phyloP scores from a whole-genome alignment of 92 coral and sea anemone genomes.

The Siderastrea radians region DNA sequence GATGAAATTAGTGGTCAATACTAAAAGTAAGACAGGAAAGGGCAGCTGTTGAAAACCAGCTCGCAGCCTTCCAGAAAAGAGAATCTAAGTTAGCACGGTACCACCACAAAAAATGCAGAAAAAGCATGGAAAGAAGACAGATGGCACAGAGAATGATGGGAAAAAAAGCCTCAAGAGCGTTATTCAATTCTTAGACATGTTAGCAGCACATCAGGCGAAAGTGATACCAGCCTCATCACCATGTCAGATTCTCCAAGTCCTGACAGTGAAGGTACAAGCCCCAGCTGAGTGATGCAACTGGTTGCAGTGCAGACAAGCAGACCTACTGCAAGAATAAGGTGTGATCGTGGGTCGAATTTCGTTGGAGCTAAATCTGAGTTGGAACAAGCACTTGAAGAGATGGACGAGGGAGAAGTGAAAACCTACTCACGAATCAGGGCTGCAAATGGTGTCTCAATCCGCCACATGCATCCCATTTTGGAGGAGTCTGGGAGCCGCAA shows the following conservation, averaged over 20 bases:
- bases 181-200: slow-evolving; percentile 4
- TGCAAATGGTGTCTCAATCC: no score
- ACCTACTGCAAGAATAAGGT: no score
- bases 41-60: slow-evolving; percentile 39
- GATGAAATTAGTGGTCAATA: slow-evolving; percentile 51
- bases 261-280: slow-evolving; percentile 12
- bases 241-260: slow-evolving; percentile 13
- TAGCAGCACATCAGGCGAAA: slow-evolving; percentile 26
- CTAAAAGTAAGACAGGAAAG: slow-evolving; percentile 51
- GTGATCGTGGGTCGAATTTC: no score
- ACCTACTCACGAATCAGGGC: no score
- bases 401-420: no score
- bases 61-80: slow-evolving; percentile 43
- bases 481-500: no score
- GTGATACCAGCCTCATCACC: slow-evolving; percentile 19
- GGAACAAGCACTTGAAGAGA: no score
- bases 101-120: slow-evolving; percentile 47
- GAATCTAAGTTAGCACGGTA: slow-evolving; percentile 57
- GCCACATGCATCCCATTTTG: no score
- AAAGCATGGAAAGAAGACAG: background rate
- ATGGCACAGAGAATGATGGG: background rate
- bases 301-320: background rate
- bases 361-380: no score
- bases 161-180: background rate
- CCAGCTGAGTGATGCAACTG: slow-evolving; percentile 19